Evolutionary conservation across 2,888 invertebrate genomes (phyloP).

Genomic region (Leptarthrus brevirostris): DNA sequence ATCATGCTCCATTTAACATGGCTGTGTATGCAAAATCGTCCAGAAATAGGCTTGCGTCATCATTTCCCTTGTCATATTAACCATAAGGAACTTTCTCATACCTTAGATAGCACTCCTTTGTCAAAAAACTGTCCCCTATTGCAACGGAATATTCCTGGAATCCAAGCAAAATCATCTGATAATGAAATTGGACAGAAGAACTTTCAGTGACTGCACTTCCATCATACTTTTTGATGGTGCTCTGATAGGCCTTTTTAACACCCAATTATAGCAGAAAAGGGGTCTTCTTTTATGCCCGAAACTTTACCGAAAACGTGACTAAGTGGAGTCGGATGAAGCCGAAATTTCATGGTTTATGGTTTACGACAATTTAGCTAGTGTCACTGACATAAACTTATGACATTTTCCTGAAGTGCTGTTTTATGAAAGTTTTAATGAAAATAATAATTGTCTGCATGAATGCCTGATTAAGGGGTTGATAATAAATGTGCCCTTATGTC

Average conservation of each 20-base stretch:
- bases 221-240: background rate
- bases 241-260: conserved; percentile 37
- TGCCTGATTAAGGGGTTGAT: conserved; percentile 11
- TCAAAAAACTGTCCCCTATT: background rate
- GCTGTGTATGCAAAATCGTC: conserved; percentile 32
- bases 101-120: background rate
- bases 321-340: background rate
- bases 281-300: conserved; percentile 5
- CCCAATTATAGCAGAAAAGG: conserved; percentile 23
- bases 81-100: conserved; percentile 20
- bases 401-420: conserved; percentile 1
- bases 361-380: background rate
- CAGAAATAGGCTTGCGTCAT: conserved; percentile 23
- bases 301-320: conserved; percentile 20
- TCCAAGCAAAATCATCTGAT: conserved; percentile 8
- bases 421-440: conserved; percentile 22
- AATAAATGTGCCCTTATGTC: conserved; percentile 8
- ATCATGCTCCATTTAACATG: conserved; percentile 38
- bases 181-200: conserved; percentile 20
- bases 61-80: conserved; percentile 25
- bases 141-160: background rate
- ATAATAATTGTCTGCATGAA: conserved; percentile 23
- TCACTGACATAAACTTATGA: conserved; percentile 12
- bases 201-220: background rate
- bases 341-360: conserved; percentile 7